Base-by-base conservation (phyloP, 2,888 invertebrate species). In the Aspidiotus destructor region DNA sequence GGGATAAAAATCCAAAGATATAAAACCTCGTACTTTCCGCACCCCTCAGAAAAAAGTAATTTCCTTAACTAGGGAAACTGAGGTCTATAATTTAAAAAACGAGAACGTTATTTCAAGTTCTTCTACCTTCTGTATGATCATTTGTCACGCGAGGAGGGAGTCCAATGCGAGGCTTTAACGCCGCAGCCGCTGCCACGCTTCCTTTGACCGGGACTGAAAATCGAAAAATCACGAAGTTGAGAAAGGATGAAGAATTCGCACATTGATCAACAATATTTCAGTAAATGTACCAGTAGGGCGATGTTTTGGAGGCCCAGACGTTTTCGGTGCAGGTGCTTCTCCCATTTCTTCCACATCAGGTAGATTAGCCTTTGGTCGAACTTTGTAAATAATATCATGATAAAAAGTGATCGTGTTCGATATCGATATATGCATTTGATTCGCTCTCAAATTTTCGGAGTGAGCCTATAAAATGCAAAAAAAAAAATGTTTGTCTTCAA, bases 111-210 rank as follows among this genome's bases (percentile, higher is more conserved):
- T 28, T 5, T 1, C 5, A 28, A 28, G 28, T 28, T 28, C 28
- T 11, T 16, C 42, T 60, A 67, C 67, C 60, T 48, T 67, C 67
- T 48, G 52, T 9, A 8, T 8, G 44, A n/a, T 41, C 57, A 8
- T 17, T 11, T 62, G 48, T 60, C 58, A 68, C 42, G 28, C 17
- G 84, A 75, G 89, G 80, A 73, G 89, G 89, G 81, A 89, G 89
- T 72, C 89, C 89, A 73, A 89, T 88, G 73, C 89, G 89, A 87
- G 89, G 88, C 83, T 90, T 90, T 73, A 89, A 81, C 69, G 89
- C 88, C 63, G 89, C 89, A 72, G 89, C 88, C 64, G 89, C 89
- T 69, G 89, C 89, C 70, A 88, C 87, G 13, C 67, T 69, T 48
- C 70, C 72, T 53, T 63, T 68, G 48, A 61, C 17, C 1, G 67